Evolutionary conservation across 2,797 vertebrate species (phyloP), one percentile per base, ranked within the genome.

Genomic region (Sparidentex hasta): DNA sequence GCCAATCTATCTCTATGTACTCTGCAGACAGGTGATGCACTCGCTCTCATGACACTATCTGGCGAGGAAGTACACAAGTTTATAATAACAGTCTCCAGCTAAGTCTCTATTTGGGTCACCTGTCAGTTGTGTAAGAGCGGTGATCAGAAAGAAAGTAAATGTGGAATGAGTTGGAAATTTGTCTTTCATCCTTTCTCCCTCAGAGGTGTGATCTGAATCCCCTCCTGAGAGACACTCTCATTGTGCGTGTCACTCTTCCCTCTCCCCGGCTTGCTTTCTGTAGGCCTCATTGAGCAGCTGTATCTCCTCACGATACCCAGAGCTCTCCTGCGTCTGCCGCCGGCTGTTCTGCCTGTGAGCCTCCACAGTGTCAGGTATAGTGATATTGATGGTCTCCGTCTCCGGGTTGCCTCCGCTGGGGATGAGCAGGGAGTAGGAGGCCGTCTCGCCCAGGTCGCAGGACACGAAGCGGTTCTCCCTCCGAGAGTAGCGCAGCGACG

Each of bases 301-400:
- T 63, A 99, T 99, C 84, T 99, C 98, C 87, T 99, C 98, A 46
- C 93, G 96, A 90, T 99, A 96, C 5, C 98, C 97, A 0, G 93
- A 94, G 75, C 87, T 92, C 44, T 97, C 97, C 78, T 94, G 88
- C 12, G 84, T 95, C 90, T 97, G 97, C 83, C 94, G 93, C n/a
- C 93, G 95, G 89, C 98, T 99, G 81, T 97, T 99, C 91, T 94
- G 97, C 78, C 98, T 95, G 64, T 99, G 98, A 3, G 97, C 98
- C 88, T 99, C 98, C 1, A 99, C 97, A 0, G 98, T 99, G 94
- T 99, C 98, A 0, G 98, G 98, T 83, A 99, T 99, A 25, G 96
- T 97, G 92, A 99, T 99, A 90, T 97, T 99, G 82, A 99, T 95
- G 91, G 88, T 90, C 76, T 97, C 96, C 0, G 95, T 90, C 59